Conservation (phyloP, 2,888 invertebrate species). For the Lathronympha strigana region DNA sequence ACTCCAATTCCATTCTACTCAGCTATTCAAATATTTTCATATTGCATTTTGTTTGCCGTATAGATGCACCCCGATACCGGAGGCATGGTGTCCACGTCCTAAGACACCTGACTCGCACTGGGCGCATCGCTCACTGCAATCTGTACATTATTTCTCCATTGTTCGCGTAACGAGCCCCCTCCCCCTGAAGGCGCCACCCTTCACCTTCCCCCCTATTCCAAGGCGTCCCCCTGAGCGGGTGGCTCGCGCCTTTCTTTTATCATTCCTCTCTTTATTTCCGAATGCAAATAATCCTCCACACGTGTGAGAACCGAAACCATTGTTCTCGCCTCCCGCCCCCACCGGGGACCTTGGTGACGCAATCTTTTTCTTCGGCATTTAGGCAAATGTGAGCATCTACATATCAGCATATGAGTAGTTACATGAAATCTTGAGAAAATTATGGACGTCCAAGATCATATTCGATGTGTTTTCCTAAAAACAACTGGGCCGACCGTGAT, state of each 20-base stretch:
- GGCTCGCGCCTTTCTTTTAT: constrained; percentile 85
- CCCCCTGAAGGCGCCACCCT: constrained; percentile 60
- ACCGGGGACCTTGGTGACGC: constrained; percentile 82
- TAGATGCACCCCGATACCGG: constrained; percentile 43
- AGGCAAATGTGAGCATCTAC: constrained; percentile 73
- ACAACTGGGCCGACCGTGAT: background rate
- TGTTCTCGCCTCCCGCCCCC: constrained; percentile 81
- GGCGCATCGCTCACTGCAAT: constrained; percentile 85
- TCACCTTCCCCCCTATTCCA: constrained; percentile 69
- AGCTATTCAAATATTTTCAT: constrained; percentile 29
- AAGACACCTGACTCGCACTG: constrained; percentile 82
- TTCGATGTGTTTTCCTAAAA: background rate
- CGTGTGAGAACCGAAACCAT: constrained; percentile 85
- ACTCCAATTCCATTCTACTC: constrained; percentile 22
- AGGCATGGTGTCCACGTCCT: constrained; percentile 73
- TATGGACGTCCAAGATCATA: background rate
- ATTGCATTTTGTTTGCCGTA: constrained; percentile 36
- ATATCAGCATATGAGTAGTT: constrained; percentile 33
- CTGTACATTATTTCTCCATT: constrained; percentile 85
- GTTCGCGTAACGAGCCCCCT: constrained; percentile 83
- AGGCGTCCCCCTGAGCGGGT: constrained; percentile 83
- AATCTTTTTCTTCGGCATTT: constrained; percentile 82
- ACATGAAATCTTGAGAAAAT: constrained; percentile 30
- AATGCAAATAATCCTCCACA: constrained; percentile 86
- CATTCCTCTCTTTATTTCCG: constrained; percentile 85